These are phyloP conservation scores for Rhinichthys osculus DNA, from an alignment of 2,797 vertebrate genomes.

Conservation along the genomic window DNA sequence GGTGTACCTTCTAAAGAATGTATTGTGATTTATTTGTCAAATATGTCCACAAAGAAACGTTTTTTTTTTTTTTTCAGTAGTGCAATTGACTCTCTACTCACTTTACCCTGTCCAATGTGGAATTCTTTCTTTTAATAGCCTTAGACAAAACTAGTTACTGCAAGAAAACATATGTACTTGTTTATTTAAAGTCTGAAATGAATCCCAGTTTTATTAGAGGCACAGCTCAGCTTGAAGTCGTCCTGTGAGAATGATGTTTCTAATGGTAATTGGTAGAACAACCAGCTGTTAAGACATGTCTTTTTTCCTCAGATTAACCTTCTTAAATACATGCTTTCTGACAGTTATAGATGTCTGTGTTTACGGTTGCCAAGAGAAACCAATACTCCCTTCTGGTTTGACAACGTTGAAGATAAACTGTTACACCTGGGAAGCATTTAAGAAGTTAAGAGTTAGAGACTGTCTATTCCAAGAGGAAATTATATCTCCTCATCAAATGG, in stretches of 20 bases:
- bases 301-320: slow-evolving; percentile 24
- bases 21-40: slow-evolving; percentile 14
- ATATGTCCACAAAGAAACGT: not conserved
- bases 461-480: slow-evolving; percentile 23
- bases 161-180: not conserved
- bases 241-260: slow-evolving; percentile 10
- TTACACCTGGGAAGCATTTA: slow-evolving; percentile 52
- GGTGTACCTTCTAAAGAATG: slow-evolving; percentile 4
- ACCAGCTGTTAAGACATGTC: slow-evolving; percentile 19
- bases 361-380: slow-evolving; percentile 43
- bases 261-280: slow-evolving; percentile 18
- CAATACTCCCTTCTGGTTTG: slow-evolving; percentile 30
- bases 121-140: slow-evolving; percentile 26
- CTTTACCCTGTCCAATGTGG: not conserved
- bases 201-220: slow-evolving; percentile 7
- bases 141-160: slow-evolving; percentile 12
- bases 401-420: slow-evolving; percentile 27
- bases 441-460: slow-evolving; percentile 7
- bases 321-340: slow-evolving; percentile 23
- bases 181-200: slow-evolving; percentile 8
- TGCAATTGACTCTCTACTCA: slow-evolving; percentile 6
- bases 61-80: not conserved
- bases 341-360: slow-evolving; percentile 32
- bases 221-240: not conserved
- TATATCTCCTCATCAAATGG: slow-evolving; percentile 30